These are phyloP conservation scores for Merluccius polli DNA, from an alignment of 2,797 vertebrate species.

Conservation along the genomic window DNA sequence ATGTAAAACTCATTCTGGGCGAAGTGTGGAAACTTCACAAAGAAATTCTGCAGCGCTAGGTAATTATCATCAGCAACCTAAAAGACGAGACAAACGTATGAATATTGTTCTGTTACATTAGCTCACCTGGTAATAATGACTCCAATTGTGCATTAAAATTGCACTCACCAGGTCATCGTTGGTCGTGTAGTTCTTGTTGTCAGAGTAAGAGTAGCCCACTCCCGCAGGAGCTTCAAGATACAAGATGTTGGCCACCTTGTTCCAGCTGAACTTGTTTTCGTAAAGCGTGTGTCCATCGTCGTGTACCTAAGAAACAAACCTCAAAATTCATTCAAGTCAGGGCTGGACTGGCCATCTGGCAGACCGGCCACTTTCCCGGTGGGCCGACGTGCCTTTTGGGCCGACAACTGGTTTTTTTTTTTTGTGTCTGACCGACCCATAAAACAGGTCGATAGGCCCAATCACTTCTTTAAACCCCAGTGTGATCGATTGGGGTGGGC, in stretches of 20 bases:
- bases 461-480: no score
- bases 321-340: neutral
- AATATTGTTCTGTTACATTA: neutral
- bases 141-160: neutral
- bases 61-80: conserved; percentile 78
- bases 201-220: conserved; percentile 77
- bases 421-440: no score
- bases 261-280: conserved; percentile 75
- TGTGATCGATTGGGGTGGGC: no score
- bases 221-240: conserved; percentile 78
- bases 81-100: neutral
- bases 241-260: conserved; percentile 72
- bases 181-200: conserved; percentile 65
- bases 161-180: conserved; percentile 67
- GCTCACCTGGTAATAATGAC: neutral
- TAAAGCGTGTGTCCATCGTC: conserved; percentile 70
- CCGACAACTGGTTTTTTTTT: no score
- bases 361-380: no score
- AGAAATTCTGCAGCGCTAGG: conserved; percentile 73
- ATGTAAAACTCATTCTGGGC: conserved; percentile 74
- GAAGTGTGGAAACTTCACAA: conserved; percentile 73
- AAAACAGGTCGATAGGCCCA: no score
- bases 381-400: no score
- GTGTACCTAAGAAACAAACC: conserved; percentile 55
- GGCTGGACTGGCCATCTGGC: no score